phyloP scores from a whole-genome alignment of 2,888 invertebrate species.

The Cataglyphis rosenhaueri region DNA sequence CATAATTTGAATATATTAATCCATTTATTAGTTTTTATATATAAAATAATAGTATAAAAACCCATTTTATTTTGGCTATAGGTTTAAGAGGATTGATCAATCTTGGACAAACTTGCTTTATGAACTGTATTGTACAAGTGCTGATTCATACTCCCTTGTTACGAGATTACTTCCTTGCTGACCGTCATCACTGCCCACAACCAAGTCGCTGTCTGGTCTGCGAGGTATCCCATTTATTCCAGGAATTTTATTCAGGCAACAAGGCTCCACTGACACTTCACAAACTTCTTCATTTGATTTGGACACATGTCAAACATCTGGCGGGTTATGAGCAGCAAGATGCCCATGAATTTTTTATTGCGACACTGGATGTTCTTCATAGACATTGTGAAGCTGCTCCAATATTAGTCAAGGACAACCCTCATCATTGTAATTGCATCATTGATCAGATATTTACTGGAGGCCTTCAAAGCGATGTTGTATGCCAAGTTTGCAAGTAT shows the following conservation, averaged over 20 bases:
- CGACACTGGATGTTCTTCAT: slow-evolving; percentile 96
- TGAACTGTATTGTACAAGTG: slow-evolving; percentile 98
- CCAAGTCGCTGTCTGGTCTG: slow-evolving; percentile 96
- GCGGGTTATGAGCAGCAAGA: slow-evolving; percentile 99
- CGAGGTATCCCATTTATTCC: slow-evolving; percentile 97
- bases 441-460: slow-evolving; percentile 99
- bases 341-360: slow-evolving; percentile 99
- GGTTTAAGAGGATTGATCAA: slow-evolving; percentile 97
- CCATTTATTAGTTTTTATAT: not conserved
- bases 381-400: slow-evolving; percentile 90
- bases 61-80: slow-evolving; percentile 72
- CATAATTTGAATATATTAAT: not conserved
- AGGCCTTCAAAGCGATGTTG: slow-evolving; percentile 97
- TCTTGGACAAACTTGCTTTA: slow-evolving; percentile 98
- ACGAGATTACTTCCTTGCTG: slow-evolving; percentile 97
- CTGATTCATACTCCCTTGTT: slow-evolving; percentile 97
- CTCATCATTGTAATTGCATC: slow-evolving; percentile 94
- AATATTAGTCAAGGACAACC: slow-evolving; percentile 83
- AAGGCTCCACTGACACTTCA: slow-evolving; percentile 95
- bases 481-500: slow-evolving; percentile 96
- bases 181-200: slow-evolving; percentile 94
- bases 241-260: slow-evolving; percentile 98
- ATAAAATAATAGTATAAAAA: slow-evolving; percentile 20
- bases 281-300: slow-evolving; percentile 96
- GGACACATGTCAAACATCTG: slow-evolving; percentile 98